These are phyloP conservation scores for Myopa tessellatipennis DNA, from an alignment of 2,888 invertebrate genomes.

Conservation along the genomic window DNA sequence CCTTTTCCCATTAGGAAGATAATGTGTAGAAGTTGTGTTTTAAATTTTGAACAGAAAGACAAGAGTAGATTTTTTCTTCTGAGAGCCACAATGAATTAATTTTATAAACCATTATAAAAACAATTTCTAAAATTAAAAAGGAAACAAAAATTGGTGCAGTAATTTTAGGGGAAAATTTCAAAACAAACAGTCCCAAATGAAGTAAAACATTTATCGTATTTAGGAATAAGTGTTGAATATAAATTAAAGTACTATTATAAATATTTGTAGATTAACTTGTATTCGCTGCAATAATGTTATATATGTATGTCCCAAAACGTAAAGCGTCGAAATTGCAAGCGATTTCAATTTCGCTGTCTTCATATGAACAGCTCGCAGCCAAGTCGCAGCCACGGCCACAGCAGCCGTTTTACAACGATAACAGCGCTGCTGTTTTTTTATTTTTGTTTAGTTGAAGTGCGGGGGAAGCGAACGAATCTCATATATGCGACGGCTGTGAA, in stretches of 20 bases:
- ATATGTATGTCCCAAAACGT: background rate
- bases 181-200: background rate
- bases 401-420: conserved; percentile 40
- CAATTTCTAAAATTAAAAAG: background rate
- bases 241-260: background rate
- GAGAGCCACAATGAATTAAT: too few relatives aligned
- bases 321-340: background rate
- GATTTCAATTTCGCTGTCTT: conserved; percentile 54
- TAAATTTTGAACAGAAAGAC: background rate
- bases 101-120: background rate
- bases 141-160: background rate
- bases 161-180: background rate
- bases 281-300: conserved; percentile 5
- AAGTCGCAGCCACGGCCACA: conserved; percentile 24
- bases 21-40: background rate
- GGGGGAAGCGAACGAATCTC: background rate
- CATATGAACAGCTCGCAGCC: conserved; percentile 35
- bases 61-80: too few relatives aligned
- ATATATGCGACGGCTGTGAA: background rate
- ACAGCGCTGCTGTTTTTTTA: conserved; percentile 50
- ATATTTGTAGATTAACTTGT: background rate
- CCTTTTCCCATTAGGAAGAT: conserved; percentile 8
- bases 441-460: background rate
- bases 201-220: too few relatives aligned
- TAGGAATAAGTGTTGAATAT: too few relatives aligned